Evolutionary conservation across 2,113 vertebrate species (phyloP).

Genomic region (Muscicapa adusta): DNA sequence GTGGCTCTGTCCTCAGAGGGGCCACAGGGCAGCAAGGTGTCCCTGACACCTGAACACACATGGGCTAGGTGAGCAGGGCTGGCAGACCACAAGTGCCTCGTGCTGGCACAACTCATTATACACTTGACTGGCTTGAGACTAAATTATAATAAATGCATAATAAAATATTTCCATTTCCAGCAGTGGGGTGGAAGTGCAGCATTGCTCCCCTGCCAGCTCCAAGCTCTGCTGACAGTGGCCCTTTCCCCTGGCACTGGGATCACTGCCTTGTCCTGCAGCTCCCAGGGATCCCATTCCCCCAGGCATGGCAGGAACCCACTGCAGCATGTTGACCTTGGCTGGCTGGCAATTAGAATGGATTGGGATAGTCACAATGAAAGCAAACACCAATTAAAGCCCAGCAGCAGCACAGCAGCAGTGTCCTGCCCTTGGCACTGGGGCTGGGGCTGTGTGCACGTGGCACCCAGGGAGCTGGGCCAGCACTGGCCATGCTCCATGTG

Average conservation of each 20-base stretch:
- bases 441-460: fast-evolving
- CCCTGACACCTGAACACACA: background rate
- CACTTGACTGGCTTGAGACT: background rate
- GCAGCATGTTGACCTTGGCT: background rate
- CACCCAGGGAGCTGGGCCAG: fast-evolving
- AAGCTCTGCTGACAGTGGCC: background rate
- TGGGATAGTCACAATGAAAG: background rate
- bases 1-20: no score
- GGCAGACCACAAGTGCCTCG: background rate
- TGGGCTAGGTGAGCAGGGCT: background rate
- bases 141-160: slow-evolving; percentile 8
- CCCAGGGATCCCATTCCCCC: background rate
- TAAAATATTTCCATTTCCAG: background rate
- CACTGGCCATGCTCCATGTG: fast-evolving
- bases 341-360: background rate
- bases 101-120: background rate
- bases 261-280: background rate
- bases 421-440: fast-evolving
- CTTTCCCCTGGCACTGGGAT: background rate
- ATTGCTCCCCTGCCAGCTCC: fast-evolving
- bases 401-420: background rate
- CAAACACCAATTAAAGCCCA: background rate
- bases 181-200: background rate
- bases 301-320: fast-evolving
- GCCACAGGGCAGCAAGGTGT: background rate